Percentiles rank a stretch among this genome's conserved stretches.
Evolutionary conservation across 2,888 invertebrate genomes (phyloP).

Genomic region (Leucophora obtusa): DNA sequence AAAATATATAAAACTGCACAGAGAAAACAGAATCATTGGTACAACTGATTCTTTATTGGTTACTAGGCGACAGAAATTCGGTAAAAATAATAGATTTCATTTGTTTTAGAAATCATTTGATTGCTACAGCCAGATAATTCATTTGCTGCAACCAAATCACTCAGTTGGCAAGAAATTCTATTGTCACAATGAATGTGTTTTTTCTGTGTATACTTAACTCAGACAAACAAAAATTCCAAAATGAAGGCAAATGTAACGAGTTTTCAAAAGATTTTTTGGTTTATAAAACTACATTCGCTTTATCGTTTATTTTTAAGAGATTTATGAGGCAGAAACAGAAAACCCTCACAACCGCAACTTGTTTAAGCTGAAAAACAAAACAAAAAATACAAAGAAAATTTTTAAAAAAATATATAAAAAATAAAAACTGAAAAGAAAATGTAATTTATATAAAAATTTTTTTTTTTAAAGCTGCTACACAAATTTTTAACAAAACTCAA

Average conservation of each 20-base stretch:
- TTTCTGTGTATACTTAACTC: too few species aligned
- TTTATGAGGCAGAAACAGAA: conserved; percentile 21
- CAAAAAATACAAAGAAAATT: background rate
- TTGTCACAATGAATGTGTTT: too few species aligned
- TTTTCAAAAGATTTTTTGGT: background rate
- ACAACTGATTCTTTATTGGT: too few species aligned
- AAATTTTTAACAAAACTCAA: background rate
- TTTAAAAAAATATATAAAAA: background rate
- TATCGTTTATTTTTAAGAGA: conserved; percentile 5
- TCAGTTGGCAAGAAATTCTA: too few species aligned
- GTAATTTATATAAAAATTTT: background rate
- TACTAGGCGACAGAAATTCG: too few species aligned
- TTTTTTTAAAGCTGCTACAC: background rate
- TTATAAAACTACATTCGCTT: background rate
- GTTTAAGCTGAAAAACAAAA: conserved; percentile 1
- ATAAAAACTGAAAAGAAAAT: background rate
- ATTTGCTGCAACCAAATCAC: too few species aligned
- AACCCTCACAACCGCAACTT: conserved; percentile 20
- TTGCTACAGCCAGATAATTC: too few species aligned
- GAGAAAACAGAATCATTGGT: too few species aligned
- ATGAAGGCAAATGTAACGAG: background rate
- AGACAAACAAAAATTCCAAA: background rate
- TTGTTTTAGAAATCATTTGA: too few species aligned
- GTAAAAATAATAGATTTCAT: too few species aligned
- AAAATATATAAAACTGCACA: background rate